Evolutionary conservation across 2,888 invertebrate genomes (phyloP), one percentile per base, ranked within the genome.

Genomic region (Tetragnatha montana): DNA sequence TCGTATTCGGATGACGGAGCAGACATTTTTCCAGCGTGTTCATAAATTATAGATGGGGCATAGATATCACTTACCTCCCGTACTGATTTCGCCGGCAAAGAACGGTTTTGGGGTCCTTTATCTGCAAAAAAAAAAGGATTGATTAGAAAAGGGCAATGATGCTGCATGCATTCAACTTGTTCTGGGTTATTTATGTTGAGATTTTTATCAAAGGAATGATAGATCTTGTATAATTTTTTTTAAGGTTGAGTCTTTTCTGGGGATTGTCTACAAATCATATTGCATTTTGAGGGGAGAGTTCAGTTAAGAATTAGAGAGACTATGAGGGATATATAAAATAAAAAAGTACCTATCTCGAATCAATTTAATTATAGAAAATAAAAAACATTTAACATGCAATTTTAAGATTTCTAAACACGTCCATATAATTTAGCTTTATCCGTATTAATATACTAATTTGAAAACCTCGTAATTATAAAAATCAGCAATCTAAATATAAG

Each of bases 1-100:
- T 8, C 19, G 35, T 51, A 49, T 70, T 35, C 70, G 71, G 73
- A 51, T 85, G 85, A 78, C 8, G 22, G 71, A 51, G 85, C 70
- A 35, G 19, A 70, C 78, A 79, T 79, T 51, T 78, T 85, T 85
- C 73, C 49, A 71, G 22, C 60, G 50, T n/a, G 50, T 22, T 73
- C 85, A 79, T 85, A 85, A 79, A 85, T 85, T 85, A 79, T 71
- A 21, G 50, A 79, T 85, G 71, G 68, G 17, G 78, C 51, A 79
- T 79, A 71, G 70, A 79, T 85, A 79, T 85, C 85, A 71, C 78
- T 85, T 78, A 85, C 79, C 78, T 71, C 69, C 51, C 22, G 60
- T 71, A 50, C 49, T 22, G 79, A 85, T 78, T 71, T 71, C 21
- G 50, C 70, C 17, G 47, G 70, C 19, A 51, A 22, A 74, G n/a